These are phyloP conservation scores for Fulmarus glacialis DNA, from an alignment of 2,113 vertebrate genomes.

Conservation along the genomic window DNA sequence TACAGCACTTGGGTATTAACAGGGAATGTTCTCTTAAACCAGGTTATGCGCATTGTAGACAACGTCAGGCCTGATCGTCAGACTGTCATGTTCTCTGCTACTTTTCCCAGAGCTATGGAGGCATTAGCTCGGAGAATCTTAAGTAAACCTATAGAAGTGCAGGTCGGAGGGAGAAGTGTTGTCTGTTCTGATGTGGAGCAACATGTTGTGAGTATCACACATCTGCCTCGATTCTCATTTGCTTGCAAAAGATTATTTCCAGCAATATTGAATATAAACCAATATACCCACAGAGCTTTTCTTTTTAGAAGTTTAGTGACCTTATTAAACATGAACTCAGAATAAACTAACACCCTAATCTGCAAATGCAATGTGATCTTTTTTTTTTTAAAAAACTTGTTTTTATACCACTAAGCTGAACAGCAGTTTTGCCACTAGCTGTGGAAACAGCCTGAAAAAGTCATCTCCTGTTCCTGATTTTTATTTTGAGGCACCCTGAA, in stretches of 20 bases:
- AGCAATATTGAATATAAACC: background rate
- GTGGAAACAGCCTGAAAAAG: background rate
- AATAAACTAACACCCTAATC: background rate
- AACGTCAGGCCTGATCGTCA: slow-evolving; percentile 96
- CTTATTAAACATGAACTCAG: background rate
- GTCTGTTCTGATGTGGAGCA: slow-evolving; percentile 98
- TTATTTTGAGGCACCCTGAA: background rate
- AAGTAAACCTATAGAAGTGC: slow-evolving; percentile 93
- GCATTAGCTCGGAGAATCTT: slow-evolving; percentile 94
- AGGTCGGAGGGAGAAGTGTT: slow-evolving; percentile 95
- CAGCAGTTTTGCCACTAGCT: background rate
- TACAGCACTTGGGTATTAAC: background rate
- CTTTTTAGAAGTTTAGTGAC: background rate
- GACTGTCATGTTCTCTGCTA: slow-evolving; percentile 99
- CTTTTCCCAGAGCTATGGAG: slow-evolving; percentile 98
- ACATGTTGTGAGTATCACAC: slow-evolving; percentile 84
- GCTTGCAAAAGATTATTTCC: background rate
- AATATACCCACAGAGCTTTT: background rate
- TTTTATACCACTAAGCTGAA: background rate
- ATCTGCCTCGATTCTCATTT: accelerated
- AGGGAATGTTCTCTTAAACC: background rate
- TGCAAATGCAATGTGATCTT: background rate
- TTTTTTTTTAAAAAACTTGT: background rate
- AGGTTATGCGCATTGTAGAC: slow-evolving; percentile 99
- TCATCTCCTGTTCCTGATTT: background rate